Evolutionary conservation across 2,888 invertebrate genomes (phyloP).

Genomic region (Ormyrus thymus): DNA sequence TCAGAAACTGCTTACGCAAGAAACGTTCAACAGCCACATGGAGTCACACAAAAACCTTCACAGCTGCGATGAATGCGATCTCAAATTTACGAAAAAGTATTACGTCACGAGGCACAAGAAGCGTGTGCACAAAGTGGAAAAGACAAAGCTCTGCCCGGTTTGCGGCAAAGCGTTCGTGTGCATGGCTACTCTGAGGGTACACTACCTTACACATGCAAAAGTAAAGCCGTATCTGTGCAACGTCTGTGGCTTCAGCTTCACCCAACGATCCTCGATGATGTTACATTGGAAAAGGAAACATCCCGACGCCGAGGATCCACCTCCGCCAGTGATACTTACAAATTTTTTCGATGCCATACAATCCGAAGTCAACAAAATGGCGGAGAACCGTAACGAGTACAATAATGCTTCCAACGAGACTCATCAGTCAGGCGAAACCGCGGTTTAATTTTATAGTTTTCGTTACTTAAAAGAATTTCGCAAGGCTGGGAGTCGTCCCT

Average conservation of each 20-base stretch:
- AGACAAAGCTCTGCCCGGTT: conserved; percentile 43
- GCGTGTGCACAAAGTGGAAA: conserved; percentile 60
- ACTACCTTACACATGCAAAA: conserved; percentile 63
- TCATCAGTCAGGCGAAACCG: not conserved
- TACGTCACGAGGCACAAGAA: conserved; percentile 54
- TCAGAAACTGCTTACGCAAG: conserved; percentile 64
- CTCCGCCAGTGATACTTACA: conserved; percentile 60
- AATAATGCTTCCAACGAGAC: not conserved
- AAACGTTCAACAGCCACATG: conserved; percentile 65
- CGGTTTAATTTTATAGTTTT: conserved; percentile 2
- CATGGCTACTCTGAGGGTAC: conserved; percentile 65
- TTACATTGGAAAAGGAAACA: conserved; percentile 59
- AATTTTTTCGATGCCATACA: conserved; percentile 45
- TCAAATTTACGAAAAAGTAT: conserved; percentile 51
- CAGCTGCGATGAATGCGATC: conserved; percentile 63
- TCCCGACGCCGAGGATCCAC: conserved; percentile 58
- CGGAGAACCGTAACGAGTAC: conserved; percentile 1
- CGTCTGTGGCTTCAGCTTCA: conserved; percentile 65
- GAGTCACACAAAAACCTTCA: conserved; percentile 63
- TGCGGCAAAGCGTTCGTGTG: conserved; percentile 66
- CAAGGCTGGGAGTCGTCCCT: too few relatives aligned
- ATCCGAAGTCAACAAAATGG: conserved; percentile 32
- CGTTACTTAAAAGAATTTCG: conserved; percentile 12
- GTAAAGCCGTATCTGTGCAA: conserved; percentile 65
- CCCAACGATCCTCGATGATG: conserved; percentile 75